Evolutionary conservation across 1,140 invertebrate species (phyloP).

Genomic region (Paracyclopina nana): DNA sequence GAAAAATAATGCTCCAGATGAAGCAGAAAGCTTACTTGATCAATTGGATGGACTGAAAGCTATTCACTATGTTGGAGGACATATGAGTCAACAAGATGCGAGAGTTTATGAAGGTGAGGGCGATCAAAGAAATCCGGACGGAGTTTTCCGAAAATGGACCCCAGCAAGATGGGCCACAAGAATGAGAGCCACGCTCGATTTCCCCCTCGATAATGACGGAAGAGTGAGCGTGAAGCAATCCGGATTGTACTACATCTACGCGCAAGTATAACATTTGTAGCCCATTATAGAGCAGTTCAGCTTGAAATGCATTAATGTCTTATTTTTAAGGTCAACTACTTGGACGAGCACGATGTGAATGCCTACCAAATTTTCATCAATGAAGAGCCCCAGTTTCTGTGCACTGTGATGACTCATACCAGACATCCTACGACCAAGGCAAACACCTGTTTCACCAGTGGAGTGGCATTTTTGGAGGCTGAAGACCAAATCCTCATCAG

Average conservation of each 20-base stretch:
- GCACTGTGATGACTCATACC: conserved; percentile 15
- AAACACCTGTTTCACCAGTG: conserved; percentile 18
- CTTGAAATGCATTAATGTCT: background rate
- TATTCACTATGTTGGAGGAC: conserved; percentile 4
- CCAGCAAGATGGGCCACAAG: background rate
- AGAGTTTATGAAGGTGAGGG: conserved; percentile 2
- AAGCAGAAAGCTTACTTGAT: background rate
- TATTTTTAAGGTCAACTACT: conserved; percentile 16
- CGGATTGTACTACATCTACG: conserved; percentile 10
- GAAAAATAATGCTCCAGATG: too few relatives aligned
- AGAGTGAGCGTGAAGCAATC: background rate
- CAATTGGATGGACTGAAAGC: background rate
- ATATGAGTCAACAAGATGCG: background rate
- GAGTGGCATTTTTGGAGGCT: conserved; percentile 11
- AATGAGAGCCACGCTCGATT: background rate
- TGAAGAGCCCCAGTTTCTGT: conserved; percentile 8
- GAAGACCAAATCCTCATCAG: conserved; percentile 10
- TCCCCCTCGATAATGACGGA: background rate
- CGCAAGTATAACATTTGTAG: background rate
- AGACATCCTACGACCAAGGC: conserved; percentile 5
- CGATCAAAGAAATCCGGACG: too few relatives aligned
- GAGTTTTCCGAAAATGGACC: background rate
- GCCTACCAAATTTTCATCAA: conserved; percentile 16
- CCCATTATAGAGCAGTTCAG: background rate
- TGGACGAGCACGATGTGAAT: conserved; percentile 16